phyloP scores from a whole-genome alignment of 2,797 vertebrate genomes.

The Catostomus latipinnis region DNA sequence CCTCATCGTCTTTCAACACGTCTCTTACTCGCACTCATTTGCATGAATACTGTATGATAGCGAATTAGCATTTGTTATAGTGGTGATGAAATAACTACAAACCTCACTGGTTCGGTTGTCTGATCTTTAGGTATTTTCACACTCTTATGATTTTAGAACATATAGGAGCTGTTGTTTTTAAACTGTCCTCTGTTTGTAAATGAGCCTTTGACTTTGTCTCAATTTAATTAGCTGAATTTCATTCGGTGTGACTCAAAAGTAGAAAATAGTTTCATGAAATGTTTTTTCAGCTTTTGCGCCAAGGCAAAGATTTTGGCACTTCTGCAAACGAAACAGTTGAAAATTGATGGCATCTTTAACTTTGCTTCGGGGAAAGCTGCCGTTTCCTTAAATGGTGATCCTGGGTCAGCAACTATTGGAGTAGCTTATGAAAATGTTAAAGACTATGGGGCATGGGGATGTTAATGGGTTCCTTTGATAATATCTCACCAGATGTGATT shows the following conservation, averaged over 20 bases:
- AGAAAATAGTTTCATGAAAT: too few species aligned
- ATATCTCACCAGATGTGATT: slow-evolving; percentile 22
- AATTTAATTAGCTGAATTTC: background rate
- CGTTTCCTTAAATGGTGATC: slow-evolving; percentile 37
- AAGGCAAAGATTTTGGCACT: slow-evolving; percentile 46
- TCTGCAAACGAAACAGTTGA: slow-evolving; percentile 29
- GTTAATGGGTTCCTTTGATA: slow-evolving; percentile 30
- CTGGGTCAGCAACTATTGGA: slow-evolving; percentile 46
- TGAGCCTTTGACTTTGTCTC: background rate
- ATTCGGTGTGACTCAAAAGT: too few species aligned
- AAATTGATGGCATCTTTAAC: slow-evolving; percentile 39
- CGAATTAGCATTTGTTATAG: slow-evolving; percentile 21
- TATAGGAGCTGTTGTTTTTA: background rate
- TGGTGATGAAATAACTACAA: background rate
- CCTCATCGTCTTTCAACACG: slow-evolving; percentile 17
- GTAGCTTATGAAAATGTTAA: slow-evolving; percentile 38
- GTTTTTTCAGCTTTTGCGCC: slow-evolving; percentile 21
- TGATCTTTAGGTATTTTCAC: slow-evolving; percentile 15
- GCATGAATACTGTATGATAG: background rate
- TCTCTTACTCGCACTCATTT: slow-evolving; percentile 10
- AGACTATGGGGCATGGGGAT: slow-evolving; percentile 1
- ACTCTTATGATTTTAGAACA: slow-evolving; percentile 21
- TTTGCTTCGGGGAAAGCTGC: slow-evolving; percentile 7
- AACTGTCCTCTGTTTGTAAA: background rate
- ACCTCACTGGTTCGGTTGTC: background rate